These are phyloP conservation scores for Steinernema carpocapsae DNA, from an alignment of 2,888 invertebrate genomes.

Conservation along the genomic window DNA sequence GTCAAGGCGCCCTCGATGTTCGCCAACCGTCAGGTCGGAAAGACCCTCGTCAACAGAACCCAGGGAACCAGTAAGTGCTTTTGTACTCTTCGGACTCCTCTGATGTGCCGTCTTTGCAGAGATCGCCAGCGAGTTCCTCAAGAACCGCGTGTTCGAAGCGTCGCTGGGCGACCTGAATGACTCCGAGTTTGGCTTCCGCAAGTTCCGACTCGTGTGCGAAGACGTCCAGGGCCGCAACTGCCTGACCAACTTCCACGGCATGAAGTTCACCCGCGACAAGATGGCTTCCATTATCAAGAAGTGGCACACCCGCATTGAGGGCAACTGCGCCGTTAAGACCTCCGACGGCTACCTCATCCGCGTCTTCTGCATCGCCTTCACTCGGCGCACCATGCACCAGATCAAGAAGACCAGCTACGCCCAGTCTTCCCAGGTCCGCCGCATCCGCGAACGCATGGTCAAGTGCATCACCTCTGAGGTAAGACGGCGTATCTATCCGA, in stretches of 20 bases:
- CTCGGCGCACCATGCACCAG: constrained; percentile 90
- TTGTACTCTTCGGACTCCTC: too few species aligned
- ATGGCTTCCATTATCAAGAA: constrained; percentile 99
- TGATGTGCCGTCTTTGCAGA: constrained; percentile 70
- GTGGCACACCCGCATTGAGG: constrained; percentile 96
- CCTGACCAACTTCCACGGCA: constrained; percentile 98
- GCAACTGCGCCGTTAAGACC: constrained; percentile 95
- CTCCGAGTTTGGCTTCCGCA: constrained; percentile 92
- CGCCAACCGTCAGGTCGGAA: constrained; percentile 87
- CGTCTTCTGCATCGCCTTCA: constrained; percentile 98
- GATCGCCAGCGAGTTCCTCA: constrained; percentile 96
- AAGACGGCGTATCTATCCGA: too few species aligned
- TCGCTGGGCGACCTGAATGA: constrained; percentile 96
- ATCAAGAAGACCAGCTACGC: constrained; percentile 98
- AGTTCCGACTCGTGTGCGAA: constrained; percentile 95
- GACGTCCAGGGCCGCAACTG: constrained; percentile 94
- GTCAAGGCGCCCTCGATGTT: constrained; percentile 98
- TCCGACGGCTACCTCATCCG: constrained; percentile 93
- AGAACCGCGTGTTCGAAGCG: constrained; percentile 96
- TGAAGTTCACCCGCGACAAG: constrained; percentile 98
- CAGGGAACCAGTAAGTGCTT: constrained; percentile 80
- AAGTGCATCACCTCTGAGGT: constrained; percentile 93
- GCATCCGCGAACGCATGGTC: constrained; percentile 95
- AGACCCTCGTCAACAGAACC: constrained; percentile 97
- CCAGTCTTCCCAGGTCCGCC: constrained; percentile 92